phyloP scores from a whole-genome alignment of 2,888 invertebrate species.

The Carpatolechia fugitivella region DNA sequence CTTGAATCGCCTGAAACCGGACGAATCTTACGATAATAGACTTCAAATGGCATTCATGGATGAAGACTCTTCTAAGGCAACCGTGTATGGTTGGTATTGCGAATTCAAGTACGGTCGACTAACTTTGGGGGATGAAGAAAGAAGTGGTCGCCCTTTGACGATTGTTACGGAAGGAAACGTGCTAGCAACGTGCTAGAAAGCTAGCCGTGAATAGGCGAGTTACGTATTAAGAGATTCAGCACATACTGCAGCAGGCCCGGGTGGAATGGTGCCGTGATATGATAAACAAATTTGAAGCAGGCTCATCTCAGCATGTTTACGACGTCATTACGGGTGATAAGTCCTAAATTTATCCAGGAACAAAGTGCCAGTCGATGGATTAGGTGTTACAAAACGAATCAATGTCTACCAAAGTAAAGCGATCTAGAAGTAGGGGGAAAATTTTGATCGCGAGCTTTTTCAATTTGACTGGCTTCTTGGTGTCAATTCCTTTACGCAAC shows the following conservation, averaged over 20 bases:
- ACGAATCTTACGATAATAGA: neutral
- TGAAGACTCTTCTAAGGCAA: too few species aligned
- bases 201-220: too few species aligned
- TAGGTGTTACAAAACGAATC: constrained; percentile 12
- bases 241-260: neutral
- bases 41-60: neutral
- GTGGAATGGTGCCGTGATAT: constrained; percentile 4
- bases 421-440: constrained; percentile 16
- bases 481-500: constrained; percentile 18
- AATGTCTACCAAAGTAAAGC: constrained; percentile 18
- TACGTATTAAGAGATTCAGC: too few species aligned
- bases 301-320: neutral
- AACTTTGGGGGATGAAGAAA: constrained; percentile 3
- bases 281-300: constrained; percentile 3
- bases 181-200: neutral
- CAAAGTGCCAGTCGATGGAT: constrained; percentile 12
- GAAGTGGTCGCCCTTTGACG: constrained; percentile 6
- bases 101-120: too few species aligned
- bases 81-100: too few species aligned
- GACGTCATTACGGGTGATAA: neutral
- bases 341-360: constrained; percentile 8
- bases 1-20: neutral
- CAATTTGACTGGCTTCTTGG: constrained; percentile 17
- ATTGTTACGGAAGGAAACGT: neutral
- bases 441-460: constrained; percentile 20